These are phyloP conservation scores for Crocodylus rhombifer DNA, from an alignment of 2,797 vertebrate genomes.

Conservation along the genomic window DNA sequence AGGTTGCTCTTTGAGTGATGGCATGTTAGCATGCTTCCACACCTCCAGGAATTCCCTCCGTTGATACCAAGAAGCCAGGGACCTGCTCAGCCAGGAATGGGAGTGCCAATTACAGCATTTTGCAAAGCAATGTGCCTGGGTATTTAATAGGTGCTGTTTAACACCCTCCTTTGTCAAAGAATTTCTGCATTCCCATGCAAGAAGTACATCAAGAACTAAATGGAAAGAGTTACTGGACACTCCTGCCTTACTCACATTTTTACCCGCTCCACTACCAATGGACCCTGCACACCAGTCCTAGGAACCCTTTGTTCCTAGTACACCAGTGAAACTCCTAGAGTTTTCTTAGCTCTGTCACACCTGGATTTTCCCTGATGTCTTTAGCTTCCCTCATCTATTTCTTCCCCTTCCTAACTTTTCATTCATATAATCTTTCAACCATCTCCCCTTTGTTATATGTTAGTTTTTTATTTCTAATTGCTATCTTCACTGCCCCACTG, in stretches of 20 bases:
- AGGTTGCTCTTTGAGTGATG: neutral
- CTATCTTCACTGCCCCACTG: neutral
- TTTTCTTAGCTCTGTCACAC: neutral
- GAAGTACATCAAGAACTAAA: constrained; percentile 34
- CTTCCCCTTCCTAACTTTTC: neutral
- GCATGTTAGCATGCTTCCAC: neutral
- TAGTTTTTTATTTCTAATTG: neutral
- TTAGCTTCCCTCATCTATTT: neutral
- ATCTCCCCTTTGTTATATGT: neutral
- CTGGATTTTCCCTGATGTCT: neutral
- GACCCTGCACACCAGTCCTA: neutral
- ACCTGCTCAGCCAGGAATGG: constrained; percentile 43
- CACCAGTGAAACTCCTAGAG: neutral
- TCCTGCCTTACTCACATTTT: neutral
- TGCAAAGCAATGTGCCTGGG: too few species aligned
- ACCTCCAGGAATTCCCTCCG: constrained; percentile 40
- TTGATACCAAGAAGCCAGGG: constrained; percentile 58
- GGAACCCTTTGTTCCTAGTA: neutral
- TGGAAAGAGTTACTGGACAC: constrained; percentile 26
- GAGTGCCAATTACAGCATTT: constrained; percentile 20
- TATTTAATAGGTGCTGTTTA: neutral
- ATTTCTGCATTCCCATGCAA: too few species aligned
- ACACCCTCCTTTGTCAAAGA: neutral
- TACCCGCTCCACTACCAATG: neutral
- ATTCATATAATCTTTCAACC: neutral